phyloP scores from a whole-genome alignment of 2,888 invertebrate species.

The Xestoiulus laeticollis region DNA sequence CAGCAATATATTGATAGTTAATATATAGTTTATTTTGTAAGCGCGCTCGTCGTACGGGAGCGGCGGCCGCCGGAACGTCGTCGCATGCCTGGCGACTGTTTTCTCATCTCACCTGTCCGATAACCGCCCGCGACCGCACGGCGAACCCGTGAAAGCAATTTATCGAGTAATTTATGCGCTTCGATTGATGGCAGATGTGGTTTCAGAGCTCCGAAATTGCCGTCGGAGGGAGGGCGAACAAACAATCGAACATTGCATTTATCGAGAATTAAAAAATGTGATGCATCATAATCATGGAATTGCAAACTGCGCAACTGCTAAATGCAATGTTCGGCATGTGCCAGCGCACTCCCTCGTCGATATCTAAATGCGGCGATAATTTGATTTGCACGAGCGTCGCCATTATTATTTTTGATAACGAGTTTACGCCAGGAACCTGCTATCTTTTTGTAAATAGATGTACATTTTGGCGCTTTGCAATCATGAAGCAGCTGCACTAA shows the following conservation, averaged over 20 bases:
- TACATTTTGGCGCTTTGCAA: background rate
- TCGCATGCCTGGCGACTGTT: background rate
- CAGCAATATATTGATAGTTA: slow-evolving; percentile 18
- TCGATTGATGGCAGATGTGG: background rate
- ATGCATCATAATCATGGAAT: background rate
- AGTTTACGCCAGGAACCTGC: background rate
- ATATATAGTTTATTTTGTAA: slow-evolving; percentile 7
- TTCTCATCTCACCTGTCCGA: background rate
- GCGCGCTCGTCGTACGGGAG: background rate
- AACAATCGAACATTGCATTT: background rate
- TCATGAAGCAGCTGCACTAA: background rate
- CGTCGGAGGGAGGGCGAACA: background rate
- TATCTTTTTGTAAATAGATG: background rate
- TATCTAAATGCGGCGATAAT: background rate
- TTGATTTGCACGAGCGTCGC: background rate
- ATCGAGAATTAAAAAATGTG: too few species aligned
- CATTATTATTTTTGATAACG: background rate
- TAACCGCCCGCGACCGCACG: background rate
- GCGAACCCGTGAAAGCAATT: background rate
- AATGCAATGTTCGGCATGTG: background rate
- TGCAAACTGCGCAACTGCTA: background rate
- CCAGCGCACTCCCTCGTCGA: background rate
- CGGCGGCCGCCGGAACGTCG: background rate
- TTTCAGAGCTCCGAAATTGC: background rate
- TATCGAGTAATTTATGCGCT: background rate